Base-by-base conservation (phyloP, 2,113 vertebrate genomes). In the Lanius collurio region DNA sequence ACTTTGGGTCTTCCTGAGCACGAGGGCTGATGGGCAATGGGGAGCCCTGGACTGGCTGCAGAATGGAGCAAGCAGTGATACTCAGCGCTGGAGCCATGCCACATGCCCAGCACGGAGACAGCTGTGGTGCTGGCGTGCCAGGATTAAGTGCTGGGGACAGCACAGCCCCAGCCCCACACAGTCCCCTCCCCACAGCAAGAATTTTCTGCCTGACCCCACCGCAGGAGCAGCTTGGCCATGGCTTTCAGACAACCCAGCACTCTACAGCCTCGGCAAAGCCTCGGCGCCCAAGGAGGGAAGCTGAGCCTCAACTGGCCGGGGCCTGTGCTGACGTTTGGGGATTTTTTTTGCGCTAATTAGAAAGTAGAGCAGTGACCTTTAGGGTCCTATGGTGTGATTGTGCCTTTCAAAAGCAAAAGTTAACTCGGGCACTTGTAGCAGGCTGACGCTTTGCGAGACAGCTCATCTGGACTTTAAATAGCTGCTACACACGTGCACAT, bases 301-400 rank as follows among this genome's bases (percentile, higher is more conserved):
- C 28, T 56, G 83, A 2, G 3, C 22, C 33, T 11, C 12, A 83
- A 60, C 19, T 0, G 1, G 13, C 42, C 0, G 0, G 22, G 0
- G 1, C 28, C 13, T 35, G 50, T 10, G 23, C 62, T 37, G 59
- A 49, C 0, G 0, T 19, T 31, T 63, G 50, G 83, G 35, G 64
- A 49, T 56, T 59, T 65, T 68, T 70, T 71, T 74, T 11, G 56
- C 4, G 62, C 89, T 50, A 9, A 76, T 84, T 68, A 80, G 80
- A 22, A 83, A 75, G 30, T 26, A 92, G 56, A 78, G 69, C 27
- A 30, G 42, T 16, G 74, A 91, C 53, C 60, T 75, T 83, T 57
- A 68, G 62, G 37, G 60, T 11, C 37, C 26, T 8, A 13, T 0
- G 0, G 28, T 33, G 53, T 49, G 87, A 52, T 6, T 46, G 47